Conservation (phyloP, 1,140 invertebrate genomes). For the Acyrthosiphon pisum region DNA sequence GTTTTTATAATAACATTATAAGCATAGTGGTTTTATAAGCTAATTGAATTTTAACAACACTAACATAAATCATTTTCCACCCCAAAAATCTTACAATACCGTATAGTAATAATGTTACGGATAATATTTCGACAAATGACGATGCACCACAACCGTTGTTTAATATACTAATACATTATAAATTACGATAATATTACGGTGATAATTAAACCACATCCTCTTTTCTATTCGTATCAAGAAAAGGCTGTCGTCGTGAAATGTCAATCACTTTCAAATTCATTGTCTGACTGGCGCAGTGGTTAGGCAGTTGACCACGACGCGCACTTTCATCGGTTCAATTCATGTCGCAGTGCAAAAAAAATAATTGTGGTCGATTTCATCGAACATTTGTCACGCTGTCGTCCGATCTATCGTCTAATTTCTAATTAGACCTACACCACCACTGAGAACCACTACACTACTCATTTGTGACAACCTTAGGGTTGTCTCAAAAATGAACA, state of each 20-base stretch:
- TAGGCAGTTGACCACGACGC: not conserved
- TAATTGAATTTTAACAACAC: slow-evolving; percentile 2
- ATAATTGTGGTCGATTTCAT: not conserved
- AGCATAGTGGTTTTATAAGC: not conserved
- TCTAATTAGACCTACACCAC: not conserved
- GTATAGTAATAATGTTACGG: not conserved
- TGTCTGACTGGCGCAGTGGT: not conserved
- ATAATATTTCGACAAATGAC: not conserved
- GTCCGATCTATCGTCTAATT: not conserved
- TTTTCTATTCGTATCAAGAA: not conserved
- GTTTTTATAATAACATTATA: not conserved
- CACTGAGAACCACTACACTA: too few relatives aligned
- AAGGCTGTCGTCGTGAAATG: not conserved
- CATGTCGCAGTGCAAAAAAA: not conserved
- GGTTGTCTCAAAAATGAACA: not conserved
- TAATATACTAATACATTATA: not conserved
- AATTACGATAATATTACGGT: not conserved
- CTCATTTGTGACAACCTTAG: not conserved
- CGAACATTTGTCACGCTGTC: not conserved
- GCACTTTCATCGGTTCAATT: not conserved
- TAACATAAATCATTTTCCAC: not conserved
- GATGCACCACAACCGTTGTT: not conserved
- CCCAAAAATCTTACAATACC: not conserved
- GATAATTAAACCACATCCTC: not conserved
- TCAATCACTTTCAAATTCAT: not conserved